Evolutionary conservation across 2,113 vertebrate species (phyloP).

Genomic region (Ophthalmolycus amberensis): DNA sequence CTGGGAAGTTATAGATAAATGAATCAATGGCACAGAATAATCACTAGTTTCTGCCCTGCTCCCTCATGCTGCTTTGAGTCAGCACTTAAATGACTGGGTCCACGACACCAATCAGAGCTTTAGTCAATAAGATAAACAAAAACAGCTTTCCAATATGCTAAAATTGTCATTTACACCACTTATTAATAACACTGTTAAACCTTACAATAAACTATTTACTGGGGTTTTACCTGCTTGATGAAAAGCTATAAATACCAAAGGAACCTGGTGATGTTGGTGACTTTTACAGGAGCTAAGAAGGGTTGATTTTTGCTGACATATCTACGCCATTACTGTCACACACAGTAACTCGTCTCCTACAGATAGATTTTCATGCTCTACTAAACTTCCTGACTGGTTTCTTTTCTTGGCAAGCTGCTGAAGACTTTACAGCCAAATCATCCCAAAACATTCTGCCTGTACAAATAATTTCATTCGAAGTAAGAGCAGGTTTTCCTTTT

Average conservation of each 20-base stretch:
- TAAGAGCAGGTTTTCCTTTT: constrained; percentile 44
- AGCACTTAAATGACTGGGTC: background rate
- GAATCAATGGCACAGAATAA: background rate
- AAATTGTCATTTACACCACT: background rate
- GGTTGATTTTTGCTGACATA: background rate
- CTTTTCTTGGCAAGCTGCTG: constrained; percentile 27
- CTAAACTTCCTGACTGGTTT: constrained; percentile 3
- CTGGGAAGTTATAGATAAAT: background rate
- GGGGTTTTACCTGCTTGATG: background rate
- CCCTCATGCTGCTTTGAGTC: background rate
- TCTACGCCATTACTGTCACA: background rate
- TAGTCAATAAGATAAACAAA: background rate
- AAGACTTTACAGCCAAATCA: constrained; percentile 27
- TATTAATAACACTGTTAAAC: background rate
- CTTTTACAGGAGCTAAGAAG: background rate
- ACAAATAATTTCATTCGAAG: constrained; percentile 49
- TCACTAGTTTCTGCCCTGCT: background rate
- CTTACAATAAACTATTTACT: background rate
- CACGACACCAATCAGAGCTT: background rate
- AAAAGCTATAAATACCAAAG: background rate
- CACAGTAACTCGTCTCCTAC: background rate
- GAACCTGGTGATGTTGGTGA: background rate
- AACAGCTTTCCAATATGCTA: background rate
- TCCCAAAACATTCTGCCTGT: constrained; percentile 33
- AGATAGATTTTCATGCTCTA: constrained; percentile 1